A percentile compares a stretch with the other conserved stretches of the same genome.
Conservation (phyloP, 1,140 invertebrate species). For the Apis laboriosa region DNA sequence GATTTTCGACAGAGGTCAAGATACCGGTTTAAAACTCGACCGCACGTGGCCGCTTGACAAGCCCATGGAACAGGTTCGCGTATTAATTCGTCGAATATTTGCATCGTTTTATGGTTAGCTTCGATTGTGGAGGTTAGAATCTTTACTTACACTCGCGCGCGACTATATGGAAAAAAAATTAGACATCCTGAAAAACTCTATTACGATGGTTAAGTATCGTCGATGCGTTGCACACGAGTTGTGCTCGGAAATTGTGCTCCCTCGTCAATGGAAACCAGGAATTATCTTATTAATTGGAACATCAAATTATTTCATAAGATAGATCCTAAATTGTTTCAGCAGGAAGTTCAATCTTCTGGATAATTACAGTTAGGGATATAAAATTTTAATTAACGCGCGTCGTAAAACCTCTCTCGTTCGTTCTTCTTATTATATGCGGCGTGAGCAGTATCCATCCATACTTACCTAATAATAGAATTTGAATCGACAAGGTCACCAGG, state of each 20-base stretch:
- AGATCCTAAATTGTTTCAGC: neutral
- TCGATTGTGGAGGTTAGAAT: neutral
- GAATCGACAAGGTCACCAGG: constrained; percentile 52
- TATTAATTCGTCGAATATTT: constrained; percentile 23
- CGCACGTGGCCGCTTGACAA: constrained; percentile 31
- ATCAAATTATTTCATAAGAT: neutral
- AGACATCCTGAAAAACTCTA: neutral
- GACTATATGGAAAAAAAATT: too few species aligned
- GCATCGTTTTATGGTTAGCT: neutral
- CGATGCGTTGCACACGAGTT: too few species aligned
- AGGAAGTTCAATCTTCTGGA: neutral
- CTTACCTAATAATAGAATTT: constrained; percentile 53
- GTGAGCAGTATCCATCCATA: neutral
- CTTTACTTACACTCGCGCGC: too few species aligned
- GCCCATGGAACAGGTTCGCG: constrained; percentile 52
- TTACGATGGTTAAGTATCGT: neutral
- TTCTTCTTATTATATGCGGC: too few species aligned
- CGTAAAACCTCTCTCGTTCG: neutral
- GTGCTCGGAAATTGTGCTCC: too few species aligned
- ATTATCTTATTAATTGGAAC: neutral
- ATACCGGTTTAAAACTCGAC: constrained; percentile 55
- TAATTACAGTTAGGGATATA: neutral
- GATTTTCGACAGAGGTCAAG: constrained; percentile 59
- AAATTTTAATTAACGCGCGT: neutral
- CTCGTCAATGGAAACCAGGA: neutral